Evolutionary conservation across 2,797 vertebrate genomes (phyloP).

Genomic region (Lepilemur septentrionalis): DNA sequence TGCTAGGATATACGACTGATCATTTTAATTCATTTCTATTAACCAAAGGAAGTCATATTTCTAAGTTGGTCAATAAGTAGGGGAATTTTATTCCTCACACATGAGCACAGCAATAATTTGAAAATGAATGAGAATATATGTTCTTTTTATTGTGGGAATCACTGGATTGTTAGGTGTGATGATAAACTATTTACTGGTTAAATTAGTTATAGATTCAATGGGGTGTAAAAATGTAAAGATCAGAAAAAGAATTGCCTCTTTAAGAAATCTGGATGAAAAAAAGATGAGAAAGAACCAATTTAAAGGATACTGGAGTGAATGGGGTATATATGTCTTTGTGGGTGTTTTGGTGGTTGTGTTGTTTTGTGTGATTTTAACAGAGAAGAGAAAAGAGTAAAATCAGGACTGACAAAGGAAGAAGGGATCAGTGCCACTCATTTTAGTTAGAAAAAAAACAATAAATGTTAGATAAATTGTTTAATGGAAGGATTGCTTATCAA

Average conservation of each 20-base stretch:
- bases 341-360: not conserved
- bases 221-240: not conserved
- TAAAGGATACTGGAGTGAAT: not conserved
- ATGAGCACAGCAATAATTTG: not conserved
- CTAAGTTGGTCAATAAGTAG: not conserved
- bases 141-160: not conserved
- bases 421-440: rapidly evolving
- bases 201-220: not conserved
- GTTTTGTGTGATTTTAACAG: not conserved
- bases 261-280: not conserved
- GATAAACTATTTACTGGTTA: not conserved
- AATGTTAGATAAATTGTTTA: not conserved
- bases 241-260: not conserved
- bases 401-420: not conserved
- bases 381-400: not conserved
- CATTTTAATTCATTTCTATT: not conserved
- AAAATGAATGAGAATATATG: not conserved
- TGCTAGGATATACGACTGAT: not conserved
- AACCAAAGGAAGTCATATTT: not conserved
- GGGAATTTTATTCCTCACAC: not conserved
- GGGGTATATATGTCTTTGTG: not conserved
- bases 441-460: not conserved
- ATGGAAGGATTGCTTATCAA: not conserved
- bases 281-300: not conserved
- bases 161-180: not conserved